Conservation (phyloP, 2,888 invertebrate species). For the Mesorhabditis belari region DNA sequence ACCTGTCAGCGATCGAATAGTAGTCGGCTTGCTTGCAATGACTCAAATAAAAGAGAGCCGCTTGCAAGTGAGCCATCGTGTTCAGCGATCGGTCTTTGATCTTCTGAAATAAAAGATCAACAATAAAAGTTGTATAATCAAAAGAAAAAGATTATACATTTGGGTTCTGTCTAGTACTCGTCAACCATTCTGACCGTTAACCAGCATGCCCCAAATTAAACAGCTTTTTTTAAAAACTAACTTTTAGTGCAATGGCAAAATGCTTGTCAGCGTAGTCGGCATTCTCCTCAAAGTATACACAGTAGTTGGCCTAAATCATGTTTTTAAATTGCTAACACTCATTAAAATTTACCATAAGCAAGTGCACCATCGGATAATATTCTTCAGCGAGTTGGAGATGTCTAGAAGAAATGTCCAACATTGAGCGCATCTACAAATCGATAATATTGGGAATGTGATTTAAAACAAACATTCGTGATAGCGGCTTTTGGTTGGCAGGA, state of each 20-base stretch:
- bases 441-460: neutral
- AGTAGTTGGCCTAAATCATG: neutral
- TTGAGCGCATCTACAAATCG: neutral
- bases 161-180: too few species aligned
- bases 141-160: too few species aligned
- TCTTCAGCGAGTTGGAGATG: neutral
- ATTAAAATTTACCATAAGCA: neutral
- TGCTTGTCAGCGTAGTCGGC: neutral
- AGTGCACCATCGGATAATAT: neutral
- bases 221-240: neutral
- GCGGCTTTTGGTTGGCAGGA: neutral
- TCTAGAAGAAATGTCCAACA: neutral
- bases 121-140: too few species aligned
- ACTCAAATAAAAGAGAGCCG: neutral
- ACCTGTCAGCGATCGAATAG: neutral
- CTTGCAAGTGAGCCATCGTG: neutral
- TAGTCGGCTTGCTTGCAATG: neutral
- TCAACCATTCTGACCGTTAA: too few species aligned
- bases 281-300: neutral
- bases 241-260: neutral
- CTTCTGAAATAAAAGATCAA: neutral
- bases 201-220: neutral
- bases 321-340: neutral
- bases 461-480: neutral
- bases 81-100: neutral